These are phyloP conservation scores for Corythucha ciliata DNA, from an alignment of 2,888 invertebrate species.

Conservation along the genomic window DNA sequence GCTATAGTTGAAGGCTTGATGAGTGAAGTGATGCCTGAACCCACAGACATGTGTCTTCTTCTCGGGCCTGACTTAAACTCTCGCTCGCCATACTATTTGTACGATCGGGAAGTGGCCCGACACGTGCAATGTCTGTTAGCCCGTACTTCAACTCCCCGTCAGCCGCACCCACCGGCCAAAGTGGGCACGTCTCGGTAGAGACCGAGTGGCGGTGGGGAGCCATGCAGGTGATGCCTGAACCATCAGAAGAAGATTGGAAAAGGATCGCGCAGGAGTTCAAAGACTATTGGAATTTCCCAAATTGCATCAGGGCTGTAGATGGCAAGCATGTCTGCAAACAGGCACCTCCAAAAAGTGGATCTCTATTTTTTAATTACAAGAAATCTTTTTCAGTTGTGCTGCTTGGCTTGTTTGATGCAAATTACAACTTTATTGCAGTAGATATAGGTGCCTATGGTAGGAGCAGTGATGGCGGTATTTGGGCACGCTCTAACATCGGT, in stretches of 20 bases:
- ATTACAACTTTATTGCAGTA: conserved; percentile 22
- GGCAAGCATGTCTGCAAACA: conserved; percentile 37
- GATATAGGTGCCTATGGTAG: conserved; percentile 22
- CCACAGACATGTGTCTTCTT: too few relatives aligned
- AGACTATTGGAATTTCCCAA: conserved; percentile 34
- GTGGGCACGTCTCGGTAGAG: too few relatives aligned
- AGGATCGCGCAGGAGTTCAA: conserved; percentile 20
- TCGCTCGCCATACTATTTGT: too few relatives aligned
- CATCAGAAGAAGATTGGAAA: conserved; percentile 23
- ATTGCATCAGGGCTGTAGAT: conserved; percentile 33
- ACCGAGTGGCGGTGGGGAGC: too few relatives aligned
- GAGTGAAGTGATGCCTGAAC: conserved; percentile 28
- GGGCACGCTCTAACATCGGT: conserved; percentile 10
- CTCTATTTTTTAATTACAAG: conserved; percentile 36
- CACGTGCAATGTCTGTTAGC: too few relatives aligned
- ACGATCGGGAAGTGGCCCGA: too few relatives aligned
- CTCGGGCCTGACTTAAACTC: too few relatives aligned
- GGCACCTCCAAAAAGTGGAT: conserved; percentile 34
- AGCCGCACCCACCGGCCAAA: too few relatives aligned
- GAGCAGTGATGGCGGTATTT: conserved; percentile 12
- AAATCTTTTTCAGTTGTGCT: conserved; percentile 20
- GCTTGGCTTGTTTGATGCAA: conserved; percentile 21
- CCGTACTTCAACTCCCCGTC: too few relatives aligned
- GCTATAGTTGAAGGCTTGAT: conserved; percentile 24
- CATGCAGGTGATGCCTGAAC: too few relatives aligned